These are phyloP conservation scores for Orius insidiosus DNA, from an alignment of 1,140 invertebrate genomes.

Conservation along the genomic window DNA sequence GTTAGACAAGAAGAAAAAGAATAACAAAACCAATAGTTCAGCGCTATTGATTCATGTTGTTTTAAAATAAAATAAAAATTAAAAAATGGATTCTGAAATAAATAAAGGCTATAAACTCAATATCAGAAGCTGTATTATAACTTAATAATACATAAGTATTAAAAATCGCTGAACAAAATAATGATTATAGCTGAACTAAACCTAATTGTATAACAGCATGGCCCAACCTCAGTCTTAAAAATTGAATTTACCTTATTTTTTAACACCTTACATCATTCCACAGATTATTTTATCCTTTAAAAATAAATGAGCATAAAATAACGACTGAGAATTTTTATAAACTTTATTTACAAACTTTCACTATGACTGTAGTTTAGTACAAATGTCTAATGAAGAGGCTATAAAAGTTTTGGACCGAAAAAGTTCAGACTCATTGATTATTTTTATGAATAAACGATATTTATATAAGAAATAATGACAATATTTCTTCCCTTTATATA, in stretches of 20 bases:
- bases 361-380: neutral
- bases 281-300: neutral
- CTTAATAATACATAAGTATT: neutral
- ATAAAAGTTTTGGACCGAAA: slow-evolving; percentile 4
- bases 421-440: slow-evolving; percentile 2
- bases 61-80: no score
- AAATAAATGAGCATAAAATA: neutral
- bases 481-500: no score
- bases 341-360: slow-evolving; percentile 4
- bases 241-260: neutral
- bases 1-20: no score
- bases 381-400: neutral
- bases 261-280: neutral
- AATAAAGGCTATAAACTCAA: neutral
- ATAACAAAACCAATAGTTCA: no score
- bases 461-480: no score
- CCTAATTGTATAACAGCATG: slow-evolving; percentile 11
- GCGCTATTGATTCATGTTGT: no score
- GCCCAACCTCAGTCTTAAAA: slow-evolving; percentile 15
- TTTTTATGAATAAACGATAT: neutral
- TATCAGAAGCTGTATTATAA: slow-evolving; percentile 8
- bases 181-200: slow-evolving; percentile 1
- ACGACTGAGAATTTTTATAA: neutral
- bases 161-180: slow-evolving; percentile 4
- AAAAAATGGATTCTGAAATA: neutral